A percentile compares a stretch with the other conserved stretches of the same genome.
These are phyloP conservation scores for Acanthosepion lycidas DNA, from an alignment of 2,888 invertebrate species.

Conservation along the genomic window DNA sequence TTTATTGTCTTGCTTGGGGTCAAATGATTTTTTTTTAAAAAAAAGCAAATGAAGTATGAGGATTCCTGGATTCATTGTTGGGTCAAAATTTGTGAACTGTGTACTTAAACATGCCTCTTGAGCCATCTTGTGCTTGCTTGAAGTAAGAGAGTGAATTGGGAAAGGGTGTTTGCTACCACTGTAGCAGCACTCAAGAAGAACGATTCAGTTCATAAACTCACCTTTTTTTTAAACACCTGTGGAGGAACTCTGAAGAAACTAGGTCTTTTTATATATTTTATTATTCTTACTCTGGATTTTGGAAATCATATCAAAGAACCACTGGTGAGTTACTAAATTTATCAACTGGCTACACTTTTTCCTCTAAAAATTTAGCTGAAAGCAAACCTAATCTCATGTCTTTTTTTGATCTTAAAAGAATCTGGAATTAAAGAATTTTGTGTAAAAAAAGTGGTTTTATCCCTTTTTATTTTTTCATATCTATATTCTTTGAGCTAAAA, in stretches of 20 bases:
- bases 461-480: too few species aligned
- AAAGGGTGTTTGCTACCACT: background rate
- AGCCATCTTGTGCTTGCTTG: background rate
- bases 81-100: background rate
- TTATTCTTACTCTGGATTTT: background rate
- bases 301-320: background rate
- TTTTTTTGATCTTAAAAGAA: background rate
- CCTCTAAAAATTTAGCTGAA: background rate
- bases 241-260: background rate
- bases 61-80: background rate
- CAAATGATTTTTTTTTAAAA: too few species aligned
- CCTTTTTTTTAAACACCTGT: background rate
- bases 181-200: background rate
- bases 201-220: background rate
- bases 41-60: background rate
- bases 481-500: too few species aligned
- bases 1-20: too few species aligned
- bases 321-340: constrained; percentile 1
- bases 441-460: too few species aligned
- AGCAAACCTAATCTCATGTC: background rate
- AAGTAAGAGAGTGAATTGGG: background rate
- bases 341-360: background rate
- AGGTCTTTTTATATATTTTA: background rate
- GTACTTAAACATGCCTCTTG: background rate
- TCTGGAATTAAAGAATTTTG: too few species aligned